These are phyloP conservation scores for Oncorhynchus nerka DNA, from an alignment of 2,113 vertebrate genomes.

Conservation along the genomic window DNA sequence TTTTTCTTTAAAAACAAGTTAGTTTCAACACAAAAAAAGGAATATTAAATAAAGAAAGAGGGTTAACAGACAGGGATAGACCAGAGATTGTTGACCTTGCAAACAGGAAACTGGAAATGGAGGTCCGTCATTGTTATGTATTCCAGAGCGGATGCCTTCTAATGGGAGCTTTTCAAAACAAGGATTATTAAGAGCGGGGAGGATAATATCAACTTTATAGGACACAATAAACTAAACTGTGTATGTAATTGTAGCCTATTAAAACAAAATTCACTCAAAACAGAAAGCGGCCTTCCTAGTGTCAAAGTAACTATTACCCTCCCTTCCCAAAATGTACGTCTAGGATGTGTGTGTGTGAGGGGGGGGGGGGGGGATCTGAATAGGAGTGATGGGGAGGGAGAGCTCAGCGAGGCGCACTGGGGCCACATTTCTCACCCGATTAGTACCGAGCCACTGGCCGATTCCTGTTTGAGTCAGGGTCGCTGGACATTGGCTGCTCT, in stretches of 20 bases:
- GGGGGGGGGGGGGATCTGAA: not conserved
- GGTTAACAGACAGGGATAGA: slow-evolving; percentile 48
- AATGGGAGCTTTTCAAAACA: slow-evolving; percentile 43
- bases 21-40: slow-evolving; percentile 20
- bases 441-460: slow-evolving; percentile 80
- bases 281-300: not conserved
- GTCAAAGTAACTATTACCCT: not conserved
- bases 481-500: slow-evolving; percentile 33
- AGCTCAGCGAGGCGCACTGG: slow-evolving; percentile 1
- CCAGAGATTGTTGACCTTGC: slow-evolving; percentile 43
- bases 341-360: not conserved
- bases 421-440: slow-evolving; percentile 78
- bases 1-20: slow-evolving; percentile 21
- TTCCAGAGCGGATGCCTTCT: slow-evolving; percentile 36
- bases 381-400: not conserved
- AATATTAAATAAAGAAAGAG: slow-evolving; percentile 3
- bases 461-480: slow-evolving; percentile 55
- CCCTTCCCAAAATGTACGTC: not conserved
- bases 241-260: not conserved
- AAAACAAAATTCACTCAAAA: not conserved
- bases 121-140: slow-evolving; percentile 32
- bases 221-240: slow-evolving; percentile 14
- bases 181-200: slow-evolving; percentile 23
- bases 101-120: slow-evolving; percentile 60
- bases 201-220: slow-evolving; percentile 18